These are phyloP conservation scores for Belonocnema kinseyi DNA, from an alignment of 1,140 invertebrate species.

Conservation along the genomic window DNA sequence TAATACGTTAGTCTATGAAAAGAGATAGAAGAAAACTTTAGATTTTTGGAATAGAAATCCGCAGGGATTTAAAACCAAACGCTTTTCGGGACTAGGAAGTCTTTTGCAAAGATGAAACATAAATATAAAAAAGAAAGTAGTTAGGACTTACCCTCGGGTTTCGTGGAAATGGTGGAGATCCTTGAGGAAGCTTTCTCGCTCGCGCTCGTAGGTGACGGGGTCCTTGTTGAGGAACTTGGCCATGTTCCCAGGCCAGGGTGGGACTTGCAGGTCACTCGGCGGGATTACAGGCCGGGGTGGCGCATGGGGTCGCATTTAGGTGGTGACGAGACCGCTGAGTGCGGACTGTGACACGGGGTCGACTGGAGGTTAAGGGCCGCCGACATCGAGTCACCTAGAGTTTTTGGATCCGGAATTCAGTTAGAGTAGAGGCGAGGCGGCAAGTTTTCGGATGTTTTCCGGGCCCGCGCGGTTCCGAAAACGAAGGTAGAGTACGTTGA, in stretches of 20 bases:
- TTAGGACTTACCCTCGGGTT: constrained; percentile 83
- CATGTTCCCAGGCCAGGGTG: constrained; percentile 72
- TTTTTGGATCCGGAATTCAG: too few species aligned
- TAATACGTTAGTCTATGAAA: too few species aligned
- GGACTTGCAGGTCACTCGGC: neutral
- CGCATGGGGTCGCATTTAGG: constrained; percentile 64
- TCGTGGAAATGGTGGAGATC: constrained; percentile 90
- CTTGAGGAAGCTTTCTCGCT: constrained; percentile 85
- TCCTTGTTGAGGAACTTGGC: constrained; percentile 84
- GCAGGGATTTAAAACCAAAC: neutral
- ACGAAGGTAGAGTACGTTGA: neutral
- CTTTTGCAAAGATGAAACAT: neutral
- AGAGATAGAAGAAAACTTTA: too few species aligned
- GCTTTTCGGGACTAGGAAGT: neutral
- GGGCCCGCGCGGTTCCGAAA: constrained; percentile 27
- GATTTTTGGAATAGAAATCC: too few species aligned
- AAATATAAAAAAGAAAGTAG: constrained; percentile 33
- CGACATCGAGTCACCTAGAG: constrained; percentile 53
- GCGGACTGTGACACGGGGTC: constrained; percentile 60
- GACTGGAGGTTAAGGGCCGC: constrained; percentile 59
- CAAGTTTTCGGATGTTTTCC: neutral
- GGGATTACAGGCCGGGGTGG: constrained; percentile 32
- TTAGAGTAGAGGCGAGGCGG: neutral
- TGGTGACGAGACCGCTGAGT: constrained; percentile 57
- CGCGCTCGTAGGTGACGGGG: constrained; percentile 82